Base-by-base conservation (phyloP, 2,113 vertebrate species). In the Melanerpes formicivorus region DNA sequence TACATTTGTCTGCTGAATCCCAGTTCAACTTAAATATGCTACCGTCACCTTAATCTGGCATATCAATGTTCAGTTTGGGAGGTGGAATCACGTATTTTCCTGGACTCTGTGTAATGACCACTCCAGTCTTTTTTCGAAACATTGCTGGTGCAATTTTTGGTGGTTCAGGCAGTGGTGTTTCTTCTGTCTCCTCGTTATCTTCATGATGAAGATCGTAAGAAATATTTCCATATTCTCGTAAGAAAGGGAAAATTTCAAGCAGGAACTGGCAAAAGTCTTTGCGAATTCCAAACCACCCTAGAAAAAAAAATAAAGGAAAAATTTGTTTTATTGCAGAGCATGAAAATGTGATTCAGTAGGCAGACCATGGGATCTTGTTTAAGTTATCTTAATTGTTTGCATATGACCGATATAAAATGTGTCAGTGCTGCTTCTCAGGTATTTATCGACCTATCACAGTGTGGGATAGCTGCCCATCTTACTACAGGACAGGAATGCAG, bases 241-340 rank as follows among this genome's bases (percentile, higher is more conserved):
- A 95, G 95, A 99, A 99, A 3, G 99, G 99, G 95, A 99, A 99
- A 91, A 99, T 98, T 97, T 99, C 99, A 93, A 99, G 95, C 30
- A 99, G 98, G 93, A 99, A 99, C 96, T 99, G 99, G 95, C 99
- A 99, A 96, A 99, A 99, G 96, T 99, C 99, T 94, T 99, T 99
- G 69, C 98, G 98, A 96, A 99, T 99, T 73, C 99, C 99, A 77
- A 99, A 99, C 99, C 99, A 99, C 99, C 99, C 99, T 99, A 89
- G 12, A 96, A 77, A 34, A 96, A 79, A 34, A 93, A 70, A 52
- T 22, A 50, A 19, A 40, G 4, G 34, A 10, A 17, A 59, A 4
- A 9, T 23, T 23, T 0, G 22, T 80, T 90, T 69, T 56, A 60
- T 5, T 82, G 54, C 22, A 60, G 32, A 92, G 72, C 9, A 83